These are phyloP conservation scores for Laticauda laticaudata DNA, from an alignment of 2,113 vertebrate species.

Conservation along the genomic window DNA sequence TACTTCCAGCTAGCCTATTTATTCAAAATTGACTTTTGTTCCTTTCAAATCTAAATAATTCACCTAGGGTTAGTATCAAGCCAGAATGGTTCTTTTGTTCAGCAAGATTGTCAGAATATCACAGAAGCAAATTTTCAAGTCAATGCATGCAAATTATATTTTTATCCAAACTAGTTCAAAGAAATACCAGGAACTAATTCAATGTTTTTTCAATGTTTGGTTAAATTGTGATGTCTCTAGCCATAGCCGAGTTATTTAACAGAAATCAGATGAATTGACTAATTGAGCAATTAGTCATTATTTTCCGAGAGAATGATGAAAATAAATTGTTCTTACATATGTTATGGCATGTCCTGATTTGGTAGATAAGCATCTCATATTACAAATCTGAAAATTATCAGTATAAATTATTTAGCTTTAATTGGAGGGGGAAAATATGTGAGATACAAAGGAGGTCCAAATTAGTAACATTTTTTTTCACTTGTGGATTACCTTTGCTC, in stretches of 20 bases:
- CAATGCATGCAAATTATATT: background rate
- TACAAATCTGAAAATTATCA: background rate
- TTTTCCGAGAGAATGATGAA: background rate
- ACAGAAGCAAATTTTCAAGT: too few relatives aligned
- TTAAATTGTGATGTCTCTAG: background rate
- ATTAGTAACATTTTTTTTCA: background rate
- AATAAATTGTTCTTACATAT: conserved; percentile 1
- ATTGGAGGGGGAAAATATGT: background rate
- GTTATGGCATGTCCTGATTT: background rate
- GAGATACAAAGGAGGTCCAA: background rate
- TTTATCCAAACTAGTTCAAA: background rate
- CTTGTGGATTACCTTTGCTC: background rate
- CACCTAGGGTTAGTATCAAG: background rate
- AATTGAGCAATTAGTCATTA: conserved; percentile 10
- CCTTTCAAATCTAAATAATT: background rate
- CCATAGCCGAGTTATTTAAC: conserved; percentile 11
- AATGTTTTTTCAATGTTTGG: background rate
- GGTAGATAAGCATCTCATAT: background rate
- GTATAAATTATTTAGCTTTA: background rate
- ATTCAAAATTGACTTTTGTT: background rate
- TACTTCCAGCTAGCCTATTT: background rate
- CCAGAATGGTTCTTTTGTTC: background rate
- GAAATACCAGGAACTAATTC: background rate
- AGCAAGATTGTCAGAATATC: background rate
- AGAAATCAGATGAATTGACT: background rate